Conservation (phyloP, 2,888 invertebrate genomes). For the Drosophila differens region DNA sequence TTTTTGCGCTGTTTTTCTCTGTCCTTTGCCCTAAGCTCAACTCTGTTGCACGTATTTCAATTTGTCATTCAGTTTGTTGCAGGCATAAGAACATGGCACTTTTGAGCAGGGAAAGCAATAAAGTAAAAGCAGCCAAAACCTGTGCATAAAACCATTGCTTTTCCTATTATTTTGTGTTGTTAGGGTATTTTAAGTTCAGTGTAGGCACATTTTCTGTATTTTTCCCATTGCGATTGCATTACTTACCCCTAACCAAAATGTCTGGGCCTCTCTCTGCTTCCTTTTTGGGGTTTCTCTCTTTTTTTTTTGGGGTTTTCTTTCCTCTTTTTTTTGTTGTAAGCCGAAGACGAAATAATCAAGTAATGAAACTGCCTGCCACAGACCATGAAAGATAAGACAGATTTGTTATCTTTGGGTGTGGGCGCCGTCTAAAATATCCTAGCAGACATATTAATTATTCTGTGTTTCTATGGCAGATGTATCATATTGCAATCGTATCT, state of each 20-base stretch:
- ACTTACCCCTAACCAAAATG: conserved; percentile 24
- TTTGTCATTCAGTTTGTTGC: not conserved
- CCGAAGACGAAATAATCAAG: conserved; percentile 54
- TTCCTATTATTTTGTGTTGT: not conserved
- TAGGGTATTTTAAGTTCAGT: conserved; percentile 43
- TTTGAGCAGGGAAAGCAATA: not conserved
- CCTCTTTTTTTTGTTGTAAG: conserved; percentile 16
- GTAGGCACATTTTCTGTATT: not conserved
- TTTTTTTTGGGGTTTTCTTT: conserved; percentile 18
- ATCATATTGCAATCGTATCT: not conserved
- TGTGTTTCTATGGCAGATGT: not conserved
- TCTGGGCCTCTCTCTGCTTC: conserved; percentile 18
- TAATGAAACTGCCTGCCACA: conserved; percentile 52
- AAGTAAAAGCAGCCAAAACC: not conserved
- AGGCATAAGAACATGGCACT: not conserved
- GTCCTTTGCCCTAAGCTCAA: conserved; percentile 33
- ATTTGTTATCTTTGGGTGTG: conserved; percentile 9
- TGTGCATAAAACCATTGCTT: not conserved
- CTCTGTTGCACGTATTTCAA: not conserved
- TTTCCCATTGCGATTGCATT: conserved; percentile 45
- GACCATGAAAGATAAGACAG: conserved; percentile 9
- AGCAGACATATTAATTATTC: not conserved
- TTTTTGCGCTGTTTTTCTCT: conserved; percentile 48
- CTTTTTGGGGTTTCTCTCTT: conserved; percentile 32
- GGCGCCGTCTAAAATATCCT: not conserved